Evolutionary conservation across 2,797 vertebrate genomes (phyloP), one percentile per base, ranked within the genome.

Genomic region (Ambastaia sidthimunki): DNA sequence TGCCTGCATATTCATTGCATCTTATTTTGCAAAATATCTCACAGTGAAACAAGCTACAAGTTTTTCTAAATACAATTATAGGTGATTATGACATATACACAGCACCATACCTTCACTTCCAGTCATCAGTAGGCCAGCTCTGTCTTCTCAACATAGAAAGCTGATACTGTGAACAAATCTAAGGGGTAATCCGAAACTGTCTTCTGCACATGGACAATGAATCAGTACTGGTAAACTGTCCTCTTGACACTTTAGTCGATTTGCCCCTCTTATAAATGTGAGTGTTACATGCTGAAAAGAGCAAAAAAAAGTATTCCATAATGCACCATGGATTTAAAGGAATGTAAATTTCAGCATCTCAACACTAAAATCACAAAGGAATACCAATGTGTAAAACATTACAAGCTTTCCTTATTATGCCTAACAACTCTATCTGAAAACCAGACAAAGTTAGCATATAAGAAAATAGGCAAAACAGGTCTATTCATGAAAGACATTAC

Each of bases 271-370:
- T n/a, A 86, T 80, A 83, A 85, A 82, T 89, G 89, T 89, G 86
- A 85, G 77, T 90, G 92, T 92, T 77, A 89, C 91, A 90, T 92
- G 87, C 91, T 94, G 90, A 55, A 88, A 88, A 85, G 52, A 76
- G 6, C 10, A 70, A 81, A 86, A 86, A 12, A 66, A 55, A 31
- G 67, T 34, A 41, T 5, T 54, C 19, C 2, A 23, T 85, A 0
- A 83, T 16, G 48, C 16, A 18, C 3, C 5, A 3, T 44, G 10
- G 7, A 9, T 41, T 41, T 41, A 10, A 41, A 10, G 7, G 37
- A 41, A 41, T 41, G 7, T 41, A 7, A 11, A 44, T 44, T 44
- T 44, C 41, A 44, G 41, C 9, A 44, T 44, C 41, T 44, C 10
- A 44, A 44, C 9, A 44, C 10, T 11, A 44, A 44, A 11, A 44